phyloP scores from a whole-genome alignment of 2,888 invertebrate species.

The Myopa tessellatipennis region DNA sequence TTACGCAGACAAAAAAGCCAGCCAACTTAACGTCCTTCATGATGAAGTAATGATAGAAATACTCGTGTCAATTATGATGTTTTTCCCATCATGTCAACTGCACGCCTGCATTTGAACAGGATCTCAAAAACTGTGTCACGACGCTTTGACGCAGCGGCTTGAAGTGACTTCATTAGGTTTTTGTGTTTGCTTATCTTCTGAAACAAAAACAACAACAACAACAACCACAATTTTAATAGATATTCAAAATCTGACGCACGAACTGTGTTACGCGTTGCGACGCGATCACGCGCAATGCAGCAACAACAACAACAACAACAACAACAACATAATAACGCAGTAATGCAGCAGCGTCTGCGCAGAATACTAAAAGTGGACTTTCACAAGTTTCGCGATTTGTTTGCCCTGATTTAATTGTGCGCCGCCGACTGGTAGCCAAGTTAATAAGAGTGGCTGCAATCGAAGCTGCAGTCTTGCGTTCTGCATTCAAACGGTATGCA shows the following conservation, averaged over 20 bases:
- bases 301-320: too few relatives aligned
- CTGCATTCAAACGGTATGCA: constrained; percentile 40
- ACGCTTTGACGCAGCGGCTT: neutral
- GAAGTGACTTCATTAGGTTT: neutral
- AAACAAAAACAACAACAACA: neutral
- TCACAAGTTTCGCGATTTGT: constrained; percentile 37
- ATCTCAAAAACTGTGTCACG: constrained; percentile 30
- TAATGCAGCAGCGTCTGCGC: neutral
- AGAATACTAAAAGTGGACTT: constrained; percentile 37
- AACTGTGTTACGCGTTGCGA: constrained; percentile 26
- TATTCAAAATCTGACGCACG: constrained; percentile 25
- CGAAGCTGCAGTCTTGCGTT: neutral
- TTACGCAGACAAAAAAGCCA: too few relatives aligned
- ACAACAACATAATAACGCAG: neutral
- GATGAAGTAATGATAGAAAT: too few relatives aligned
- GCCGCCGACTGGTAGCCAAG: neutral
- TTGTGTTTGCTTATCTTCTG: constrained; percentile 6
- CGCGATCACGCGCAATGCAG: neutral
- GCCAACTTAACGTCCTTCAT: too few relatives aligned
- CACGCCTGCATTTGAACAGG: constrained; percentile 17
- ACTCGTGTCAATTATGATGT: too few relatives aligned
- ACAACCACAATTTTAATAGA: neutral
- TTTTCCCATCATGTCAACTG: neutral
- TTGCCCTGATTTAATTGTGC: constrained; percentile 44
- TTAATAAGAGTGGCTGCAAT: neutral